These are phyloP conservation scores for Heterohyrax brucei DNA, from an alignment of 2,797 vertebrate genomes.

Conservation along the genomic window DNA sequence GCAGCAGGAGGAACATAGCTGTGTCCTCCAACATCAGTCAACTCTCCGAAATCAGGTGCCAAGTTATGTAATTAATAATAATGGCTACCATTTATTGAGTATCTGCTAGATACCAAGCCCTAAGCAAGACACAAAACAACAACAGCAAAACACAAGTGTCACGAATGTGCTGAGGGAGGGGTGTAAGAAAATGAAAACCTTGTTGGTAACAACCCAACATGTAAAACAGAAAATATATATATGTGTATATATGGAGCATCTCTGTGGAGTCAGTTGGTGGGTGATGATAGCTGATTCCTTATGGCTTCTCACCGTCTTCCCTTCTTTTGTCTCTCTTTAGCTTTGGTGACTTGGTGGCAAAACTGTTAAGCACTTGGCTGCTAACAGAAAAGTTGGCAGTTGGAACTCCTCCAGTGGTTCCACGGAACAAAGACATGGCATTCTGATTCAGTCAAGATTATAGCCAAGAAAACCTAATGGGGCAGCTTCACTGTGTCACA, in stretches of 20 bases:
- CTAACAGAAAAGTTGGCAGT: background rate
- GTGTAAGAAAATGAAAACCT: background rate
- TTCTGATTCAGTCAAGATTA: background rate
- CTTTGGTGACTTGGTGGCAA: background rate
- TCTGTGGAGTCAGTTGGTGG: background rate
- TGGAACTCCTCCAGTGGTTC: background rate
- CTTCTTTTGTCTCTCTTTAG: background rate
- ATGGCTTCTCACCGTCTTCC: background rate
- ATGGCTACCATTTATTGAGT: background rate
- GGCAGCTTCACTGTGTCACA: background rate
- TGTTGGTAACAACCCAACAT: background rate
- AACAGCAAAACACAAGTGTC: background rate
- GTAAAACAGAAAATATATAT: background rate
- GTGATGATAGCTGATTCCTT: background rate
- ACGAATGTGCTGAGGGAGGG: background rate
- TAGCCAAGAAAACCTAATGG: background rate
- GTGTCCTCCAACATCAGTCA: too few species aligned
- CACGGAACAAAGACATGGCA: background rate
- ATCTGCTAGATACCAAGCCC: too few species aligned
- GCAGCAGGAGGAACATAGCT: rapidly evolving
- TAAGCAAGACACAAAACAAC: background rate
- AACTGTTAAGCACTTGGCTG: background rate
- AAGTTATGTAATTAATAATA: background rate
- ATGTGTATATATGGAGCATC: background rate
- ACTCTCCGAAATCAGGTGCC: background rate